Evolutionary conservation across 2,797 vertebrate species (phyloP), one percentile per base, ranked within the genome.

Genomic region (Silurus lanzhouensis): DNA sequence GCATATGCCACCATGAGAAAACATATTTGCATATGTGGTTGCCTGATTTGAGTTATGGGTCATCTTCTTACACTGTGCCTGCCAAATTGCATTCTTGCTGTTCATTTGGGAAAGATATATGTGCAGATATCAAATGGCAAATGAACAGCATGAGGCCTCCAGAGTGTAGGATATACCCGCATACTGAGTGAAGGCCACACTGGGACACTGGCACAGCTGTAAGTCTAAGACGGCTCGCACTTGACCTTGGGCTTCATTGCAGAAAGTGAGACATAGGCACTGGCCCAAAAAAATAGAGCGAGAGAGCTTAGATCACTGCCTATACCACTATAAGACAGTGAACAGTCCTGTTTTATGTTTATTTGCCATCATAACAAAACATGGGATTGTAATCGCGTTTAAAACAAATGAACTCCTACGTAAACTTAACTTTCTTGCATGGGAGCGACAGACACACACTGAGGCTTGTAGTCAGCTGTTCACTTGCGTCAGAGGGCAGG

Each of bases 11-110:
- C 78, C 88, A 61, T 91, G 91, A 90, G 93, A 93, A 94, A 94
- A 95, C 92, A 94, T 91, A 93, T 96, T 93, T 93, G 91, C 92
- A 93, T 94, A 92, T 94, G 93, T 91, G 90, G 85, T 87, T 90
- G 88, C 92, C 88, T 63, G 84, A 92, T 91, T 92, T 93, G 92
- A 95, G 91, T 94, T 93, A 94, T 88, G 87, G 90, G 77, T 87
- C 66, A 80, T 90, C 89, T 89, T 92, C 88, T 89, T 89, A 85
- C 89, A 86, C 77, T 61, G 90, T 89, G 89, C 91, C 91, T 91
- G 90, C 91, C 93, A 93, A 91, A 81, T 89, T 91, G 92, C 92
- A 88, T 92, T 90, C 91, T 91, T 90, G 87, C 44, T 74, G 83
- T 92, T 91, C 92, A 93, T 92, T 91, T 90, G 91, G 88, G 88